Evolutionary conservation across 1,140 invertebrate species (phyloP).

Genomic region (Diabrotica undecimpunctata): DNA sequence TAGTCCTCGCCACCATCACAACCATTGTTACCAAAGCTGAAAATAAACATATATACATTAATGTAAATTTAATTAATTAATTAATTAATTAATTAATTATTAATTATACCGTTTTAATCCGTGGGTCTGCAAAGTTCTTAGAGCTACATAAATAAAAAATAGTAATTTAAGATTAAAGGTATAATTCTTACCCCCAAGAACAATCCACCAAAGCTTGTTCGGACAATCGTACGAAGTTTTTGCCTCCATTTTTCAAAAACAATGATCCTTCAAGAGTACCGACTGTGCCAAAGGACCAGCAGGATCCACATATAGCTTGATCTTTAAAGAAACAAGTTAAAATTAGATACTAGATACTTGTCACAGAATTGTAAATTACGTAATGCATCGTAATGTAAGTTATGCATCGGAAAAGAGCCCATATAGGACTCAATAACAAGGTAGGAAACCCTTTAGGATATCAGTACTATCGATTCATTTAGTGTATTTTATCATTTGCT

Average conservation of each 20-base stretch:
- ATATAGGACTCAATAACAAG: no score
- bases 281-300: constrained; percentile 94
- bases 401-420: no score
- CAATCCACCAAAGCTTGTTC: constrained; percentile 93
- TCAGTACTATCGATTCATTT: no score
- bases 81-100: no score
- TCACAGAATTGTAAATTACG: neutral
- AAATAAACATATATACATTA: constrained; percentile 7
- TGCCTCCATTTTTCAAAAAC: constrained; percentile 77
- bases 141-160: no score
- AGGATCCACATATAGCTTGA: constrained; percentile 94
- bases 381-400: neutral
- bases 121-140: no score
- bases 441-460: no score
- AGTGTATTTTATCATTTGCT: no score
- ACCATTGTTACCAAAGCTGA: constrained; percentile 84
- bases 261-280: constrained; percentile 91
- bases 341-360: neutral
- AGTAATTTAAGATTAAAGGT: no score
- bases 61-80: neutral
- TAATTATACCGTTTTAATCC: no score
- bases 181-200: constrained; percentile 72
- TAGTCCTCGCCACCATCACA: constrained; percentile 96
- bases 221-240: constrained; percentile 71
- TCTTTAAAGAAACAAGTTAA: constrained; percentile 49